A percentile compares a stretch with the other conserved stretches of the same genome.
phyloP scores from a whole-genome alignment of 2,797 vertebrate species.

The Oreochromis mossambicus region DNA sequence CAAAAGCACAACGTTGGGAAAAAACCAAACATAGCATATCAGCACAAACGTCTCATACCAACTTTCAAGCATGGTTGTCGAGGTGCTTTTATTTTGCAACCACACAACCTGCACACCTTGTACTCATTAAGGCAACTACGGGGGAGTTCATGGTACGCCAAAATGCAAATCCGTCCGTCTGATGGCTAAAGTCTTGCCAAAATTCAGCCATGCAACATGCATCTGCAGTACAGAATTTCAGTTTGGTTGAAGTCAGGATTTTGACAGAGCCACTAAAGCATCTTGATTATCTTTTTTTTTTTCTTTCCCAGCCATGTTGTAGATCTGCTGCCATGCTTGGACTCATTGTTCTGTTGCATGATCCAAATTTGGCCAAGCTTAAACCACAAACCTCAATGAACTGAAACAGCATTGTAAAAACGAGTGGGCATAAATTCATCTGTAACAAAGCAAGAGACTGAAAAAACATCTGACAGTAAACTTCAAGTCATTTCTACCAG shows the following conservation, averaged over 20 bases:
- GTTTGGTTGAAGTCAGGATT: not conserved
- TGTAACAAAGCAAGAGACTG: not conserved
- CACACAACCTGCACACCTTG: not conserved
- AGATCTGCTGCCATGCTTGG: not conserved
- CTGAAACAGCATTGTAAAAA: not conserved
- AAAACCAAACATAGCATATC: not conserved
- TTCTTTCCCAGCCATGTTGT: not conserved
- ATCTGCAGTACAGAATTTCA: not conserved
- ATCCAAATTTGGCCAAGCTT: accelerated
- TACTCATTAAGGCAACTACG: not conserved
- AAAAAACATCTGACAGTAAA: not conserved
- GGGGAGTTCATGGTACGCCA: not conserved
- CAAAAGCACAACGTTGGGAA: not conserved
- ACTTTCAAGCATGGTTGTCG: not conserved
- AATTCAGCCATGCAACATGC: not conserved
- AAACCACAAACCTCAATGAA: not conserved
- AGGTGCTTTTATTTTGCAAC: not conserved
- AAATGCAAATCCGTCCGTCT: not conserved
- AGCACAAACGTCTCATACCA: not conserved
- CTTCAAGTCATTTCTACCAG: not conserved
- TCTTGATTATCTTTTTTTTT: not conserved
- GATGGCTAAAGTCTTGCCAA: not conserved
- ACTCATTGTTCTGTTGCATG: not conserved
- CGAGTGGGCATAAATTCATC: not conserved
- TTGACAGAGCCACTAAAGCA: not conserved